A percentile compares a stretch with the other conserved stretches of the same genome.
Conservation (phyloP, 2,888 invertebrate species). For the Diarsia rubi region DNA sequence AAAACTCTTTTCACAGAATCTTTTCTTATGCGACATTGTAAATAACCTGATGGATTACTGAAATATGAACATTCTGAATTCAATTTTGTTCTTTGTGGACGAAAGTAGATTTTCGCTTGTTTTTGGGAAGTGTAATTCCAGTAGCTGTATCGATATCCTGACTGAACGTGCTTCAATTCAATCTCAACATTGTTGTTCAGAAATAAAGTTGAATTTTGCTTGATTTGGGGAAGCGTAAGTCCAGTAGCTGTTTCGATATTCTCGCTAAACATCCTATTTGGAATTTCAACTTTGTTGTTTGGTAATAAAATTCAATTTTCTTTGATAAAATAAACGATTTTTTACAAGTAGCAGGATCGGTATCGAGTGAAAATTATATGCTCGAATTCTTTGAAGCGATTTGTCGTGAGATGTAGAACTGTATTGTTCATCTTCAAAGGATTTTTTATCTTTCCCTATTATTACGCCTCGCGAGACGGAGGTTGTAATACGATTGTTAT, state of each 20-base stretch:
- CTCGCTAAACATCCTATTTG: background rate
- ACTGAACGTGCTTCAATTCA: background rate
- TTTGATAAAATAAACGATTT: constrained; percentile 50
- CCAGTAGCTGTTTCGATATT: constrained; percentile 57
- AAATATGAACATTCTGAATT: constrained; percentile 38
- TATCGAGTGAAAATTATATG: constrained; percentile 85
- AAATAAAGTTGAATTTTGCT: constrained; percentile 47
- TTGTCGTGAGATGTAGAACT: constrained; percentile 74
- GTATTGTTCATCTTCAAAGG: constrained; percentile 87
- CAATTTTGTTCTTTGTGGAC: constrained; percentile 34
- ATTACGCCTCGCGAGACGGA: constrained; percentile 76
- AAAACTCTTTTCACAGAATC: constrained; percentile 81
- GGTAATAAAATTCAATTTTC: constrained; percentile 41
- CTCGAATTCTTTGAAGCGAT: constrained; percentile 83
- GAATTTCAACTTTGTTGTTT: background rate
- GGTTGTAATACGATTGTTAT: constrained; percentile 74
- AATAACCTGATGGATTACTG: constrained; percentile 78
- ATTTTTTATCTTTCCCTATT: constrained; percentile 82
- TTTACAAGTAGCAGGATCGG: constrained; percentile 80
- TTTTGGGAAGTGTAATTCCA: constrained; percentile 32
- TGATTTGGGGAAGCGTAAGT: constrained; percentile 37
- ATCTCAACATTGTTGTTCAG: background rate
- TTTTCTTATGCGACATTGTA: constrained; percentile 79
- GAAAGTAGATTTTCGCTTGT: constrained; percentile 52
- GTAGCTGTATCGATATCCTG: constrained; percentile 48